Evolutionary conservation across 2,888 invertebrate genomes (phyloP).

Genomic region (Clepsis dumicolana): DNA sequence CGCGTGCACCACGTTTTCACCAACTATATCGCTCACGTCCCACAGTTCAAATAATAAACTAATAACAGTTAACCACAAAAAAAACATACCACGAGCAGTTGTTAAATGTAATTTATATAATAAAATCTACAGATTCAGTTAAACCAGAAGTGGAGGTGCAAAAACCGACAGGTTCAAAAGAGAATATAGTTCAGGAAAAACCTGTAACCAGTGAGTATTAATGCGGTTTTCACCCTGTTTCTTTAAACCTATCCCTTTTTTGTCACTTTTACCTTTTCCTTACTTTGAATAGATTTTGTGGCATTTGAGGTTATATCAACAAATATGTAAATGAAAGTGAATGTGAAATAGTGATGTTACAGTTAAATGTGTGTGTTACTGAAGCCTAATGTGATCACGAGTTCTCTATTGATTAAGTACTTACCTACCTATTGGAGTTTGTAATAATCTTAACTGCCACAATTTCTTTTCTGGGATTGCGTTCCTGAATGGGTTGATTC

Average conservation of each 20-base stretch:
- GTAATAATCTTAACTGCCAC: conserved; percentile 53
- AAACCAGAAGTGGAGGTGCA: conserved; percentile 80
- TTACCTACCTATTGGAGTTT: conserved; percentile 22
- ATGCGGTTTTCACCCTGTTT: conserved; percentile 59
- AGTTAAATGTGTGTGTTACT: conserved; percentile 31
- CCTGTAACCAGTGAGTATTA: conserved; percentile 81
- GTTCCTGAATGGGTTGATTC: conserved; percentile 69
- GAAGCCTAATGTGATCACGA: conserved; percentile 45
- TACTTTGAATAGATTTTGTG: conserved; percentile 62
- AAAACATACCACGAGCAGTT: conserved; percentile 55
- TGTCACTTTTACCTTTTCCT: conserved; percentile 54
- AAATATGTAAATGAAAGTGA: conserved; percentile 60
- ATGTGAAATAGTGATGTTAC: conserved; percentile 51
- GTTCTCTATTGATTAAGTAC: conserved; percentile 31
- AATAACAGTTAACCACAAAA: conserved; percentile 41
- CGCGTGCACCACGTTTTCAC: conserved; percentile 23
- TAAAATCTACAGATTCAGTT: conserved; percentile 81
- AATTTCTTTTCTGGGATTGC: conserved; percentile 60
- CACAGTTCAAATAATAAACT: conserved; percentile 28
- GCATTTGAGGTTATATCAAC: conserved; percentile 58
- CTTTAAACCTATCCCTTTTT: conserved; percentile 59
- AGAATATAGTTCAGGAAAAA: conserved; percentile 76
- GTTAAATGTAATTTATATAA: conserved; percentile 71
- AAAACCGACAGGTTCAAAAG: conserved; percentile 74
- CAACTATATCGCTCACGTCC: conserved; percentile 26